Evolutionary conservation across 2,888 invertebrate species (phyloP).

Genomic region (Conchocele bisecta): DNA sequence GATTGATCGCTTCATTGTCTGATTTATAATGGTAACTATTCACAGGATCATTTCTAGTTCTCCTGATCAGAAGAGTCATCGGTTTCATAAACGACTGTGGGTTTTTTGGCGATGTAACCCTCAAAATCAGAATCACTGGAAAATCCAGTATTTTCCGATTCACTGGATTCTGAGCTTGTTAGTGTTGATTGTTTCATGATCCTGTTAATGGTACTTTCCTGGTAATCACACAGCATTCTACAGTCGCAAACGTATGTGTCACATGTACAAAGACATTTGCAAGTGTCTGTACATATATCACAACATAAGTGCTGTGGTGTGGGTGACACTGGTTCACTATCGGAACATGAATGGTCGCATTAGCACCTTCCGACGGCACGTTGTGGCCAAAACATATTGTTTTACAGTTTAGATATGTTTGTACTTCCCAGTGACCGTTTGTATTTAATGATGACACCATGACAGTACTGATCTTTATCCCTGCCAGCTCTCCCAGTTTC

Average conservation of each 20-base stretch:
- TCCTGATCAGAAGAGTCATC: neutral
- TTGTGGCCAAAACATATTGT: slow-evolving; percentile 2
- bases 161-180: neutral
- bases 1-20: neutral
- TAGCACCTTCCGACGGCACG: neutral
- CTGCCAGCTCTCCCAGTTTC: slow-evolving; percentile 40
- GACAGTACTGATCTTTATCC: slow-evolving; percentile 14
- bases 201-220: neutral
- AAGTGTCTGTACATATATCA: slow-evolving; percentile 4
- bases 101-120: neutral
- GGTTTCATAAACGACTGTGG: neutral
- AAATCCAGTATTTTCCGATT: neutral
- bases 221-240: neutral
- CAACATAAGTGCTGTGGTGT: slow-evolving; percentile 2
- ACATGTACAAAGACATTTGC: slow-evolving; percentile 7
- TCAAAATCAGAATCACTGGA: slow-evolving; percentile 11
- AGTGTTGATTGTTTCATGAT: neutral
- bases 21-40: too few species aligned
- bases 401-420: slow-evolving; percentile 31
- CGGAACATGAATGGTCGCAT: neutral
- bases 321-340: neutral
- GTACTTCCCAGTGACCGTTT: slow-evolving; percentile 19
- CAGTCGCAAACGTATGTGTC: neutral
- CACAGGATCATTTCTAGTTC: too few species aligned
- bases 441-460: slow-evolving; percentile 30